Evolutionary conservation across 2,113 vertebrate species (phyloP).

Genomic region (Sturnus vulgaris): DNA sequence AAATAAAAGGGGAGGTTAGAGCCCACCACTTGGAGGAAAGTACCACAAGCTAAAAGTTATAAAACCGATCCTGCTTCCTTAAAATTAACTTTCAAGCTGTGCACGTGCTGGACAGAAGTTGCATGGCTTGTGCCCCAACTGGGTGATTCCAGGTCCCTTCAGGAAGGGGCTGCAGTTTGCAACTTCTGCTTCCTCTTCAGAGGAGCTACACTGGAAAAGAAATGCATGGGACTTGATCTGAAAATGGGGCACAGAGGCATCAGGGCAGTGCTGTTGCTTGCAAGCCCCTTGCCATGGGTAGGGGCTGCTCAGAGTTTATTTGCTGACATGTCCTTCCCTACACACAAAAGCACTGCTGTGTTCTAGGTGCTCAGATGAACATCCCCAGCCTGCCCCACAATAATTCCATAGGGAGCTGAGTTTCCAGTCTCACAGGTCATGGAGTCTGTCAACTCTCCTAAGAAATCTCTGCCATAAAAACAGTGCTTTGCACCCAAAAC

Average conservation of each 20-base stretch:
- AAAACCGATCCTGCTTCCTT: background rate
- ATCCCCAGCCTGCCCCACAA: background rate
- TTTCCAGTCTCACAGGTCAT: background rate
- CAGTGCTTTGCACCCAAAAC: background rate
- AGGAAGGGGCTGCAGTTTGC: background rate
- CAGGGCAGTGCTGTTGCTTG: background rate
- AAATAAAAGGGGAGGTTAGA: background rate
- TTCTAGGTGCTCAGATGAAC: background rate
- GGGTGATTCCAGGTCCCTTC: background rate
- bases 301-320: background rate
- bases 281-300: rapidly evolving
- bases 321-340: background rate
- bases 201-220: background rate
- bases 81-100: background rate
- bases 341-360: background rate
- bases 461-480: background rate
- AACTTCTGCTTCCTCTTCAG: background rate
- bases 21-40: background rate
- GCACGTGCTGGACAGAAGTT: background rate
- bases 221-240: background rate
- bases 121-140: background rate
- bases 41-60: background rate
- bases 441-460: background rate
- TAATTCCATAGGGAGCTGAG: background rate
- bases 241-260: too few relatives aligned